phyloP scores from a whole-genome alignment of 2,113 vertebrate genomes.

The Chaetodon trifascialis region DNA sequence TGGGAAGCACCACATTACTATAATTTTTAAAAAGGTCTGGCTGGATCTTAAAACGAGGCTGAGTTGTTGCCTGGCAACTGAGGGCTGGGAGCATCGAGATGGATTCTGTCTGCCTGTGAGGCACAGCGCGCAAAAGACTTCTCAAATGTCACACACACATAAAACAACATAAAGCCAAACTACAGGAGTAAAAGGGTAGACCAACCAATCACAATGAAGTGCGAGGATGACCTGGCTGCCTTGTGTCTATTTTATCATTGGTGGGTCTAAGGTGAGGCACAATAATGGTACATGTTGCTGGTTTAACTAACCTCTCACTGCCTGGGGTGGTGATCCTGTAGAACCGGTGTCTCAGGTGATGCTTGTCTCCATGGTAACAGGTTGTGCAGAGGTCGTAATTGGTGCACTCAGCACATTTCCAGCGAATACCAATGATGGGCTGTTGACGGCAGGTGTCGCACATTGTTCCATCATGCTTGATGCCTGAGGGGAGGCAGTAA shows the following conservation, averaged over 20 bases:
- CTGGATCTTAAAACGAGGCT: conserved; percentile 61
- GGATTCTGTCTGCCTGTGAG: conserved; percentile 52
- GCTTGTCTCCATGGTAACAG: conserved; percentile 99
- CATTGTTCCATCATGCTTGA: conserved; percentile 99
- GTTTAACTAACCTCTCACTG: conserved; percentile 92
- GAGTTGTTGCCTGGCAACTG: conserved; percentile 81
- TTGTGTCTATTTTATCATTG: neutral
- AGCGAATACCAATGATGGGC: conserved; percentile 98
- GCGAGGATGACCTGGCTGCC: conserved; percentile 9
- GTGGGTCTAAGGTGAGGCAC: neutral
- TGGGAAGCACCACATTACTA: conserved; percentile 31
- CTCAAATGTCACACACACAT: conserved; percentile 56
- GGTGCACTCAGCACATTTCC: conserved; percentile 99
- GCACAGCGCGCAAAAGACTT: conserved; percentile 61
- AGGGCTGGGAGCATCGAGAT: conserved; percentile 59
- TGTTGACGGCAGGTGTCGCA: conserved; percentile 99
- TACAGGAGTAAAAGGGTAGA: conserved; percentile 5
- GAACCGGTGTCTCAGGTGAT: conserved; percentile 97
- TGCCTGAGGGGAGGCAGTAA: conserved; percentile 82
- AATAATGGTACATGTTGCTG: conserved; percentile 1
- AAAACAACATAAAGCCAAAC: conserved; percentile 28
- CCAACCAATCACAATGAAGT: conserved; percentile 12
- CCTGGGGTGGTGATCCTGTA: conserved; percentile 99
- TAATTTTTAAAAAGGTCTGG: conserved; percentile 50
- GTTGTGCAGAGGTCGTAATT: conserved; percentile 99